Percentiles rank a stretch among this genome's conserved stretches.
Evolutionary conservation across 1,140 invertebrate genomes (phyloP).

Genomic region (Heliothis virescens): DNA sequence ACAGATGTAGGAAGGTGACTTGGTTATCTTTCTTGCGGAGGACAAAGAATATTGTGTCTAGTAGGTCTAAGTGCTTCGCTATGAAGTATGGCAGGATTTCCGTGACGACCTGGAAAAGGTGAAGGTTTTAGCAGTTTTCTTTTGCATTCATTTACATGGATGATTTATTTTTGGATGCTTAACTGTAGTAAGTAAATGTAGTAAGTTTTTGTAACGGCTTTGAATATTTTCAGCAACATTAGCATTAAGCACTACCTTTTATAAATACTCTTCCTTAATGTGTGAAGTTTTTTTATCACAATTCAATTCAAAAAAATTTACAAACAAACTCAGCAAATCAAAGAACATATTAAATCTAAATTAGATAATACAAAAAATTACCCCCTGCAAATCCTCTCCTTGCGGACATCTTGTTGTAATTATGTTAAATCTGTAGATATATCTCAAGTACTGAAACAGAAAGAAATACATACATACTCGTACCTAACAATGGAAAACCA

Average conservation of each 20-base stretch:
- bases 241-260: no score
- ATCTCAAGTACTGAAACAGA: constrained; percentile 70
- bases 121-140: neutral
- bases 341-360: neutral
- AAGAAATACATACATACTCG: neutral
- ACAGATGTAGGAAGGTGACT: constrained; percentile 93
- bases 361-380: constrained; percentile 37
- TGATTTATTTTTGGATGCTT: neutral
- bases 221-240: no score
- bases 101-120: constrained; percentile 65
- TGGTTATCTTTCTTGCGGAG: constrained; percentile 93
- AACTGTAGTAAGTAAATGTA: no score
- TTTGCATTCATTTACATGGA: neutral
- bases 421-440: constrained; percentile 66
- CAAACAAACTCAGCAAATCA: no score
- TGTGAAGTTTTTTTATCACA: neutral
- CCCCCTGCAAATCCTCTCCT: constrained; percentile 65
- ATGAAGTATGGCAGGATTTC: constrained; percentile 77
- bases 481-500: no score
- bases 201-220: no score
- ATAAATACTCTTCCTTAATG: neutral
- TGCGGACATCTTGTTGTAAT: constrained; percentile 72
- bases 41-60: constrained; percentile 79
- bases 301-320: no score
- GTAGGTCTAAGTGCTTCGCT: constrained; percentile 75